phyloP scores from a whole-genome alignment of 2,797 vertebrate genomes.

The Glossophaga mutica region DNA sequence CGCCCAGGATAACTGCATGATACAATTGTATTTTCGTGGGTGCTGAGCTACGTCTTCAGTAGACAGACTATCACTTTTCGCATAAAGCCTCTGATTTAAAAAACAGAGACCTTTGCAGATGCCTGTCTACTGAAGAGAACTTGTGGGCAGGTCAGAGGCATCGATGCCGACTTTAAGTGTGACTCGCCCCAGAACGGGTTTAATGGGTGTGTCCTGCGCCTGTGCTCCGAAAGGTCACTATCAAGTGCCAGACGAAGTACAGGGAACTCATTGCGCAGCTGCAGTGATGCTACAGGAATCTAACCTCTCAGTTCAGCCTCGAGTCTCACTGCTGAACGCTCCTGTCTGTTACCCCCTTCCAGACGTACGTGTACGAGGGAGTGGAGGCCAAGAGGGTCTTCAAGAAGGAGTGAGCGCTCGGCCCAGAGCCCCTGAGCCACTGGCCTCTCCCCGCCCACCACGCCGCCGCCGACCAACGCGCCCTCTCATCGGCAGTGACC shows the following conservation, averaged over 20 bases:
- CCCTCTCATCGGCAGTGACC: neutral
- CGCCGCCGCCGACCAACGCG: neutral
- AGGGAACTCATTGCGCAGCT: neutral
- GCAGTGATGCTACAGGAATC: neutral
- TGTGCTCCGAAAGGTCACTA: neutral
- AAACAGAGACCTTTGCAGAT: neutral
- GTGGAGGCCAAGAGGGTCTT: slow-evolving; percentile 93
- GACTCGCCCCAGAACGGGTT: neutral
- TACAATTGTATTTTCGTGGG: neutral
- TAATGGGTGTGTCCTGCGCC: neutral
- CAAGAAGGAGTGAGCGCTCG: slow-evolving; percentile 85
- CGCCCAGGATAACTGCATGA: neutral
- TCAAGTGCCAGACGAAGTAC: neutral
- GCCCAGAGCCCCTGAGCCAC: neutral
- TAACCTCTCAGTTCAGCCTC: neutral
- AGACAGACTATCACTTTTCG: neutral
- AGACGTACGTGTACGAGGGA: slow-evolving; percentile 92
- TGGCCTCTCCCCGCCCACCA: no score
- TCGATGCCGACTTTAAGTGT: neutral
- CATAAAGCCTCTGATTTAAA: neutral
- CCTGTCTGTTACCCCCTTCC: slow-evolving; percentile 66
- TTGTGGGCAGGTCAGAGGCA: neutral
- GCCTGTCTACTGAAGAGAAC: neutral
- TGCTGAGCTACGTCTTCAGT: neutral
- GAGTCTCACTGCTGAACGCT: slow-evolving; percentile 18